A percentile compares a stretch with the other conserved stretches of the same genome.
Conservation (phyloP, 2,113 vertebrate species). For the Oncorhynchus mykiss region DNA sequence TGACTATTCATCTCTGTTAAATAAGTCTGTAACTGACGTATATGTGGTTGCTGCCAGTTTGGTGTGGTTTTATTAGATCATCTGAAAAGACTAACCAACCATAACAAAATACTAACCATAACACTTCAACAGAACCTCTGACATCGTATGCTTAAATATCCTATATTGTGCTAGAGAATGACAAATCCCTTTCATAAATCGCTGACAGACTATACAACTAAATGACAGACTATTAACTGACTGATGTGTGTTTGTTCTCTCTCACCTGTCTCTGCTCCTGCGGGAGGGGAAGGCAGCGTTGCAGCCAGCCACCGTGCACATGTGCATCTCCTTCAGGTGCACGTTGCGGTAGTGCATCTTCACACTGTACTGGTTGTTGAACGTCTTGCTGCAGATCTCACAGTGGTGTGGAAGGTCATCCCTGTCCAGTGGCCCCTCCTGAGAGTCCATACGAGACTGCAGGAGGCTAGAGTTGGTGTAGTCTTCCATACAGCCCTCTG, state of each 20-base stretch:
- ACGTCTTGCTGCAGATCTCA: conserved; percentile 91
- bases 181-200: too few species aligned
- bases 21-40: background rate
- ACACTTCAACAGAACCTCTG: too few species aligned
- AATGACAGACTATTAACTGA: background rate
- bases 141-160: too few species aligned
- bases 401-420: conserved; percentile 83
- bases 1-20: background rate
- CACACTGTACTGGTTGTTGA: conserved; percentile 91
- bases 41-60: background rate
- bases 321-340: conserved; percentile 89
- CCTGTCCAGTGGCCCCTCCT: conserved; percentile 61
- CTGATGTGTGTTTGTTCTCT: conserved; percentile 2
- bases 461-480: conserved; percentile 60
- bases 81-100: too few species aligned
- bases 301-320: conserved; percentile 90
- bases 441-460: conserved; percentile 59
- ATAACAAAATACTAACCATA: too few species aligned
- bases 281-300: conserved; percentile 89
- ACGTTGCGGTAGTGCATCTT: conserved; percentile 93
- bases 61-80: too few species aligned
- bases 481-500: conserved; percentile 71
- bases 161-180: too few species aligned
- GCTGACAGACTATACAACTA: too few species aligned
- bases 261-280: conserved; percentile 97